phyloP scores from a whole-genome alignment of 2,888 invertebrate species.

The Phytoseiulus persimilis region DNA sequence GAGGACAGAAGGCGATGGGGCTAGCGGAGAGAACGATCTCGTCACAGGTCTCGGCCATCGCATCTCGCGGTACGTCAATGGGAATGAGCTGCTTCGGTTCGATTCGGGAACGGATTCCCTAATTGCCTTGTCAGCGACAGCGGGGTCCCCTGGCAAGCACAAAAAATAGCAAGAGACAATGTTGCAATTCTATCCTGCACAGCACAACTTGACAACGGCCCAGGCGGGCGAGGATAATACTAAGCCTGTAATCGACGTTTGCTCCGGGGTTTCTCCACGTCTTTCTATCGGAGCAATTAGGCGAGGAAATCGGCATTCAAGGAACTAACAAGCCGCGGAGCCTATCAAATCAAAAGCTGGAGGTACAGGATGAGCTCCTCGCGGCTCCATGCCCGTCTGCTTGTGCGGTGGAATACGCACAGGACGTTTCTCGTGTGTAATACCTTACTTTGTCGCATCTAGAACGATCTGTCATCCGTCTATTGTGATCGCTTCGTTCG shows the following conservation, averaged over 20 bases:
- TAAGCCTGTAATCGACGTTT: background rate
- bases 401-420: no score
- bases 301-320: background rate
- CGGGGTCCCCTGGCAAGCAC: background rate
- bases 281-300: background rate
- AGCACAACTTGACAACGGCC: background rate
- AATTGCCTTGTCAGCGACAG: background rate
- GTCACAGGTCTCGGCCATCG: no score
- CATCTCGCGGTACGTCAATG: background rate
- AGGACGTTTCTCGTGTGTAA: background rate
- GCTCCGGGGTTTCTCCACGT: background rate
- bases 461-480: background rate
- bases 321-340: background rate
- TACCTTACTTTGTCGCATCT: background rate
- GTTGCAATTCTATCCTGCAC: background rate
- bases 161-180: background rate
- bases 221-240: background rate
- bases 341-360: background rate
- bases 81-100: background rate
- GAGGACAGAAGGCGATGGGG: background rate
- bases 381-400: background rate
- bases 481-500: background rate
- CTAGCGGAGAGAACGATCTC: background rate
- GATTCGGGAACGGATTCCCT: background rate
- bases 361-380: background rate